phyloP scores from a whole-genome alignment of 53 echinoderm and acorn worm genomes.

The Patiria pectinifera region DNA sequence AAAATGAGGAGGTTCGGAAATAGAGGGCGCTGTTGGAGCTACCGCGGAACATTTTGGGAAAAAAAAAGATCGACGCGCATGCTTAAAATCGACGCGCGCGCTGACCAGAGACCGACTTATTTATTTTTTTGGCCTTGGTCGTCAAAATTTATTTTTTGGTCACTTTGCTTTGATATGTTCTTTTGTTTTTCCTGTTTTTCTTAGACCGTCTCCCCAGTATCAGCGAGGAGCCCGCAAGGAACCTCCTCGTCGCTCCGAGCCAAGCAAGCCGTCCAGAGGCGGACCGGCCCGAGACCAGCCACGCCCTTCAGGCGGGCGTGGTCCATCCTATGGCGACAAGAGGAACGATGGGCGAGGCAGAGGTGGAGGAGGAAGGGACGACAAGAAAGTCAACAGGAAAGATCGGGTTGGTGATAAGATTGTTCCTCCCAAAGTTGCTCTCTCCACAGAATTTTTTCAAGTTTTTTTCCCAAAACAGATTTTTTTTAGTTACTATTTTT shows the following conservation, averaged over 20 bases:
- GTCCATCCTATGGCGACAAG: conserved; percentile 68
- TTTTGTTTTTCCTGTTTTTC: background rate
- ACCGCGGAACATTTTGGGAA: too few species aligned
- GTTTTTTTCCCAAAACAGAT: background rate
- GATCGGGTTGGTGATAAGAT: conserved; percentile 52
- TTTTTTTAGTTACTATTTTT: too few species aligned
- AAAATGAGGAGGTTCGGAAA: too few species aligned
- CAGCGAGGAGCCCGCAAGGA: conserved; percentile 90
- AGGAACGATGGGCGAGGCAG: conserved; percentile 68
- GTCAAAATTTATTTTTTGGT: too few species aligned
- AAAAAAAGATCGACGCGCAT: too few species aligned
- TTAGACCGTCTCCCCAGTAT: conserved; percentile 87
- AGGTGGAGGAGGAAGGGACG: conserved; percentile 70
- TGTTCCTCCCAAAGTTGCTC: background rate
- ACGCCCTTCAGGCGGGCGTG: conserved; percentile 72
- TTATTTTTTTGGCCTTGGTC: too few species aligned
- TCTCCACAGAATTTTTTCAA: background rate
- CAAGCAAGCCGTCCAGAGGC: conserved; percentile 78
- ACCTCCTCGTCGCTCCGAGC: conserved; percentile 87
- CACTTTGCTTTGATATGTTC: background rate
- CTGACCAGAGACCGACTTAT: too few species aligned
- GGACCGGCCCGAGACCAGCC: conserved; percentile 53
- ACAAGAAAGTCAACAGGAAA: conserved; percentile 75
- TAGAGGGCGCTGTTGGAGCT: too few species aligned
- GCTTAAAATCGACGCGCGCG: too few species aligned